Conservation (phyloP, 1,140 invertebrate genomes). For the Leptinotarsa defecta region DNA sequence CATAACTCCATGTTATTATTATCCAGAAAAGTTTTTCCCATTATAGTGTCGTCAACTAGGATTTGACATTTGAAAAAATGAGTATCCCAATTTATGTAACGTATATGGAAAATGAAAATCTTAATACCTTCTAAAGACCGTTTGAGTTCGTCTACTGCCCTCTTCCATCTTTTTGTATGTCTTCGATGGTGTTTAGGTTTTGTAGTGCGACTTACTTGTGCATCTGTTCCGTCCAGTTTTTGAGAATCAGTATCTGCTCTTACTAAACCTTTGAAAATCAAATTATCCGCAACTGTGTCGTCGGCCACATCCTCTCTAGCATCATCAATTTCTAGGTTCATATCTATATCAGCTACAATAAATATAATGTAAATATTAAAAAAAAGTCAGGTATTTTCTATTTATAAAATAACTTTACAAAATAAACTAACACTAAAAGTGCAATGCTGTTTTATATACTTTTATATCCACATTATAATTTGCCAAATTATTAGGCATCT, state of each 20-base stretch:
- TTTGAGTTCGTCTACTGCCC: constrained; percentile 30
- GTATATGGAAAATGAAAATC: no score
- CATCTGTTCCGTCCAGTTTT: constrained; percentile 15
- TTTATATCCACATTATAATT: background rate
- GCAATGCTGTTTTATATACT: background rate
- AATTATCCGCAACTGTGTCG: background rate
- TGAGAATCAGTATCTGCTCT: constrained; percentile 32
- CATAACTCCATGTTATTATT: no score
- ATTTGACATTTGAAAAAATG: no score
- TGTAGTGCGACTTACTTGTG: background rate
- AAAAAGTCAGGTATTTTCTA: background rate
- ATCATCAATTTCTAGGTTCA: background rate
- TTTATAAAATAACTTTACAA: background rate
- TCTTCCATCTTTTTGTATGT: constrained; percentile 31
- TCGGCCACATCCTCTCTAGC: constrained; percentile 9
- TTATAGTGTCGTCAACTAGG: no score
- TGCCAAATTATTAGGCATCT: background rate
- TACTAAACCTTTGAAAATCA: background rate
- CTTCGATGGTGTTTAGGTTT: constrained; percentile 33
- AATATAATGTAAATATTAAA: background rate
- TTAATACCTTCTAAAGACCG: constrained; percentile 21
- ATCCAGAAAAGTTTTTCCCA: no score
- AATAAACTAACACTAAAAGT: background rate
- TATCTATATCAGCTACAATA: background rate
- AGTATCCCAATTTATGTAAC: no score